Evolutionary conservation across 2,113 vertebrate genomes (phyloP), one percentile per base, ranked within the genome.

Genomic region (Eurypyga helias): DNA sequence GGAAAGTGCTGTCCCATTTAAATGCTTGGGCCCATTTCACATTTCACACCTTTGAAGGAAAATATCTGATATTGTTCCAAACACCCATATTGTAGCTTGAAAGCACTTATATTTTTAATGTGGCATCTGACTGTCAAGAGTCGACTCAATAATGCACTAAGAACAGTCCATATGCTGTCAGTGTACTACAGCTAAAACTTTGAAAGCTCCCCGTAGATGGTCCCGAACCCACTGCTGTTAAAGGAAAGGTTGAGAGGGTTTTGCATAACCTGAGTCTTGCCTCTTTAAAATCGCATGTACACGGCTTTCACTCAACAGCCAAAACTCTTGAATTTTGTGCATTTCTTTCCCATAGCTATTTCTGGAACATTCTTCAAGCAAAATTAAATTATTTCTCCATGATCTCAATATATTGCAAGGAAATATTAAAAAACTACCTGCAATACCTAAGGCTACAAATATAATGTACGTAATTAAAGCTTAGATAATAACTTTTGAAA

Each of bases 401-500:
- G 54, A n/a, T 83, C 76, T 88, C 75, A 55, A 9, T 86, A 83
- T 88, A 95, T 85, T 90, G 55, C 67, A 92, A 92, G 82, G 73
- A 73, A 73, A 81, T 94, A 95, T 96, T 88, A 90, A 95, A 96
- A 46, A 18, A 78, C 80, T 88, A 54, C 83, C 82, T 90, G 58
- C 76, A 77, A 33, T 66, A 86, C 96, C 95, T 88, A 31, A 90
- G 96, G 95, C 93, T 95, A 94, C 70, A 86, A 95, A 83, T 3
- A n/a, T 91, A 93, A 90, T 65, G 71, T 73, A 83, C 83, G 88
- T 78, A 96, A 95, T 94, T 96, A 94, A 95, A 86, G 29, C 79
- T 89, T 19, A 83, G 95, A 90, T 94, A 96, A 96, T 96, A 86
- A 95, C 66, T 95, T 96, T 57, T 86, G 8, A 51, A 91, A 93